A percentile compares a stretch with the other conserved stretches of the same genome.
phyloP scores from a whole-genome alignment of 1,140 invertebrate species.

The Diabrotica virgifera region DNA sequence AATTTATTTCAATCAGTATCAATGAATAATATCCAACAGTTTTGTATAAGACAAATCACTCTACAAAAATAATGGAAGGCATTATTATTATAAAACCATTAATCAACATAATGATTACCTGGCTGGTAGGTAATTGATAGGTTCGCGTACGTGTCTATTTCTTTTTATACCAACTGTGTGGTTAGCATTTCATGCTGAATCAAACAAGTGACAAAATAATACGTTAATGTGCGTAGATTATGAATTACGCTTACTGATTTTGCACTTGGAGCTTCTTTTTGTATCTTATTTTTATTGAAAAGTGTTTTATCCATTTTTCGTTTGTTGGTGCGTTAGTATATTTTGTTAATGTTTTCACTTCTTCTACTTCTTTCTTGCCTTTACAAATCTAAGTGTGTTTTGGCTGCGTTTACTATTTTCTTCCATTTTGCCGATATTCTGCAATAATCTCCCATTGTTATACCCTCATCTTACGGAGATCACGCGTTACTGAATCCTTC shows the following conservation, averaged over 20 bases:
- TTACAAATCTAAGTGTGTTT: no score
- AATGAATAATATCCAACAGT: background rate
- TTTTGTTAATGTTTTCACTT: no score
- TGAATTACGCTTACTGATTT: background rate
- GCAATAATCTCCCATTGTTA: no score
- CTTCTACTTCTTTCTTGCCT: no score
- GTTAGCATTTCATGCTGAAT: background rate
- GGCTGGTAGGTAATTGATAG: background rate
- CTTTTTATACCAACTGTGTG: background rate
- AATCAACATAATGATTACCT: background rate
- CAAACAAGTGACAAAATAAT: background rate
- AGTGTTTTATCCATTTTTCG: no score
- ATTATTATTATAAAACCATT: conserved; percentile 1
- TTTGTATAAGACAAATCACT: conserved; percentile 3
- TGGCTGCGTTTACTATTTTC: no score
- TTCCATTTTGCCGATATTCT: no score
- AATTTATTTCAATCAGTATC: background rate
- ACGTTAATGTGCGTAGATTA: background rate
- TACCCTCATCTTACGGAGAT: no score
- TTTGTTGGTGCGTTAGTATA: no score
- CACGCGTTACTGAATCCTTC: no score
- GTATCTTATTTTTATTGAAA: no score
- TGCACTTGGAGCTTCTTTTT: no score
- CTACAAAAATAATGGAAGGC: background rate
- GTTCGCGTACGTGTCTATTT: background rate